Conservation (phyloP, 2,888 invertebrate genomes). For the Agrilus mali region DNA sequence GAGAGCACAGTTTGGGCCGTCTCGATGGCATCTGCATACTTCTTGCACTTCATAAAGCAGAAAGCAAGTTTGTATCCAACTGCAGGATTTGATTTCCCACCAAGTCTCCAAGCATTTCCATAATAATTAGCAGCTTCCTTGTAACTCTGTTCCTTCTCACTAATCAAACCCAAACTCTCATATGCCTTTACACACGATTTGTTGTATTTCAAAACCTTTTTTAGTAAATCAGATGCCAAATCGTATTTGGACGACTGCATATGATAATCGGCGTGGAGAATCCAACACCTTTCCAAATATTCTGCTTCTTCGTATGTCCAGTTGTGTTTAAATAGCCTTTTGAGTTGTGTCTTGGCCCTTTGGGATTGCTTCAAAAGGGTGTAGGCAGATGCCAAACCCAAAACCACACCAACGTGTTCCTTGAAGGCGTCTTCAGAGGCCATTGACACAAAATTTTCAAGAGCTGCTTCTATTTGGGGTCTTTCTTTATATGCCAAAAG, state of each 20-base stretch:
- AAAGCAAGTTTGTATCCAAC: conserved; percentile 90
- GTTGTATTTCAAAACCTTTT: conserved; percentile 66
- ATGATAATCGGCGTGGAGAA: conserved; percentile 84
- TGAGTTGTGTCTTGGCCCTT: conserved; percentile 84
- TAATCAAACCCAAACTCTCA: conserved; percentile 73
- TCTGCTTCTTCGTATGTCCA: conserved; percentile 97
- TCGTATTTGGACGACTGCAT: conserved; percentile 74
- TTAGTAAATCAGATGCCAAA: conserved; percentile 70
- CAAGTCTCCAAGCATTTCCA: conserved; percentile 75
- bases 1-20: conserved; percentile 74
- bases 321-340: conserved; percentile 67
- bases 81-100: conserved; percentile 68
- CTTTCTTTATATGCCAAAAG: conserved; percentile 77
- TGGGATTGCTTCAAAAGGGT: conserved; percentile 83
- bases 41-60: conserved; percentile 80
- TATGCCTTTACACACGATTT: conserved; percentile 84
- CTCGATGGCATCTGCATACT: conserved; percentile 83
- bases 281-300: conserved; percentile 90
- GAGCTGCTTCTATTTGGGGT: conserved; percentile 66
- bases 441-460: conserved; percentile 60
- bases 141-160: conserved; percentile 87
- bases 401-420: conserved; percentile 74
- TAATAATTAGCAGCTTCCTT: conserved; percentile 73
- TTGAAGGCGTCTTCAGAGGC: conserved; percentile 59
- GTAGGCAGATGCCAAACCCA: conserved; percentile 60